phyloP scores from a whole-genome alignment of 1,140 invertebrate species.

The Monochamus saltuarius region DNA sequence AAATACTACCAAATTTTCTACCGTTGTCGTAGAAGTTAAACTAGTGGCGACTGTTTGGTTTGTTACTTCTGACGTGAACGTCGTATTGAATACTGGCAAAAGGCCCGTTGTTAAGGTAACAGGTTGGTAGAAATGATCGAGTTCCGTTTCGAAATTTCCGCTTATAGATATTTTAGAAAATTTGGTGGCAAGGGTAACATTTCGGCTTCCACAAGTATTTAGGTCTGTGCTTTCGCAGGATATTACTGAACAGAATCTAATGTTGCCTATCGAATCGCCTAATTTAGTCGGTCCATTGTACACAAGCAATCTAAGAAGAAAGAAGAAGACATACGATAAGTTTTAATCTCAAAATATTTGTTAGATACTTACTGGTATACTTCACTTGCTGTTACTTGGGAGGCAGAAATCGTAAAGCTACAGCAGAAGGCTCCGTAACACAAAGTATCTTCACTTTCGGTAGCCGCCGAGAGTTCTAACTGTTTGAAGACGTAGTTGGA shows the following conservation, averaged over 20 bases:
- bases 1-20: slow-evolving; percentile 26
- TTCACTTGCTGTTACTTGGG: slow-evolving; percentile 17
- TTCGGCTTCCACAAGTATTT: slow-evolving; percentile 24
- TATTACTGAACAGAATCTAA: slow-evolving; percentile 28
- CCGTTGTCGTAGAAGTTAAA: slow-evolving; percentile 15
- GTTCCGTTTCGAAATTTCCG: slow-evolving; percentile 9
- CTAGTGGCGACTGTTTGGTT: slow-evolving; percentile 14
- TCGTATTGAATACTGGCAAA: slow-evolving; percentile 21
- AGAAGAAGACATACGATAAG: not conserved
- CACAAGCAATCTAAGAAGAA: slow-evolving; percentile 26
- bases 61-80: slow-evolving; percentile 12
- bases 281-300: slow-evolving; percentile 21
- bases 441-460: slow-evolving; percentile 18
- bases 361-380: slow-evolving; percentile 26
- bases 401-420: slow-evolving; percentile 25
- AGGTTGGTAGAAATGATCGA: slow-evolving; percentile 27
- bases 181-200: slow-evolving; percentile 17
- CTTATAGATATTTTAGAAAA: slow-evolving; percentile 29
- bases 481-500: slow-evolving; percentile 22
- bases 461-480: slow-evolving; percentile 18
- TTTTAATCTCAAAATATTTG: not conserved
- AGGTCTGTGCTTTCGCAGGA: slow-evolving; percentile 23
- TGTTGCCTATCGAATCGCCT: slow-evolving; percentile 1
- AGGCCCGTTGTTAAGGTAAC: slow-evolving; percentile 22
- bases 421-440: slow-evolving; percentile 32